phyloP scores from a whole-genome alignment of 2,888 invertebrate genomes.

The Standfussiana lucernea region DNA sequence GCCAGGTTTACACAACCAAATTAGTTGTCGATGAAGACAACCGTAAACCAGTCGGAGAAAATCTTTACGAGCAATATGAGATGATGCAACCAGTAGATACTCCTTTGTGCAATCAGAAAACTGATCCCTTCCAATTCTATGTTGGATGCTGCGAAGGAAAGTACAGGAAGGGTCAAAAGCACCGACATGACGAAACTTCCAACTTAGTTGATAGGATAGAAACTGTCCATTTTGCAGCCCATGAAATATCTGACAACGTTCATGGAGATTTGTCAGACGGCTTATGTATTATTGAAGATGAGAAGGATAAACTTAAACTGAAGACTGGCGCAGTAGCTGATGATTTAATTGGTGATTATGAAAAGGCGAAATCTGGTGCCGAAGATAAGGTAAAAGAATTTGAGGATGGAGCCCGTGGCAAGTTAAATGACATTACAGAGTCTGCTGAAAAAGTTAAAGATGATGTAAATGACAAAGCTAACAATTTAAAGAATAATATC shows the following conservation, averaged over 20 bases:
- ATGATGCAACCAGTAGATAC: slow-evolving; percentile 88
- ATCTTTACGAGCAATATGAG: slow-evolving; percentile 84
- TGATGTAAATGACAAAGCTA: slow-evolving; percentile 71
- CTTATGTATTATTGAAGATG: slow-evolving; percentile 80
- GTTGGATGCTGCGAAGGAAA: slow-evolving; percentile 84
- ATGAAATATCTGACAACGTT: slow-evolving; percentile 81
- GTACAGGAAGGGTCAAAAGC: slow-evolving; percentile 81
- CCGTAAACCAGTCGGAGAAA: slow-evolving; percentile 74
- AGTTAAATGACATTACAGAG: slow-evolving; percentile 75
- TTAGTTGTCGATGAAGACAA: slow-evolving; percentile 86
- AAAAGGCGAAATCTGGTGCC: slow-evolving; percentile 73
- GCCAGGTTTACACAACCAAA: slow-evolving; percentile 84
- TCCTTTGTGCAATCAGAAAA: slow-evolving; percentile 76
- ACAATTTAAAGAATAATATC: slow-evolving; percentile 74
- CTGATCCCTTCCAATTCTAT: slow-evolving; percentile 85
- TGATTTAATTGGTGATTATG: slow-evolving; percentile 76
- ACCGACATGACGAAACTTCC: slow-evolving; percentile 86
- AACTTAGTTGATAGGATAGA: slow-evolving; percentile 85
- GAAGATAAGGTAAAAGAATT: slow-evolving; percentile 74
- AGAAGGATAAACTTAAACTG: slow-evolving; percentile 82
- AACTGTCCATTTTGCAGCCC: slow-evolving; percentile 84
- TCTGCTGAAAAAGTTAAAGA: slow-evolving; percentile 75
- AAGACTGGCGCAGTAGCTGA: slow-evolving; percentile 76
- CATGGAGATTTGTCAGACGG: slow-evolving; percentile 78
- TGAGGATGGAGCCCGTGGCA: slow-evolving; percentile 72